These are phyloP conservation scores for Clitarchus hookeri DNA, from an alignment of 2,888 invertebrate species.

Conservation along the genomic window DNA sequence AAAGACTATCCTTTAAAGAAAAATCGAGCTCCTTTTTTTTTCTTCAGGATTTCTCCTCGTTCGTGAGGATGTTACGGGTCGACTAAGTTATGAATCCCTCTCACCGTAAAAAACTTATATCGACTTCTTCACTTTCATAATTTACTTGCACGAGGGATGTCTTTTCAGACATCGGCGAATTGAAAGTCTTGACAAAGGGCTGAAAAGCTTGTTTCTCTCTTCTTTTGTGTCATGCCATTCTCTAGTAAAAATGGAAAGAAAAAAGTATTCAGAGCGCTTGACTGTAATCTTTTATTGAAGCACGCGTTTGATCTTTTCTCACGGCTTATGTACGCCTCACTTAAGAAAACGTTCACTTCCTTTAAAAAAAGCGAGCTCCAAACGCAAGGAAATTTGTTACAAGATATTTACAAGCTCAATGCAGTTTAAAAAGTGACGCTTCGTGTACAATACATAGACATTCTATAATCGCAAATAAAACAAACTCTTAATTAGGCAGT, in stretches of 20 bases:
- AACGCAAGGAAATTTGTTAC: background rate
- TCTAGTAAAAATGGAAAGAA: background rate
- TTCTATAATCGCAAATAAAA: too few relatives aligned
- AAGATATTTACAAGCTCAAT: background rate
- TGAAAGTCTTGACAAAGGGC: background rate
- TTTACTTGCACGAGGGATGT: slow-evolving; percentile 2
- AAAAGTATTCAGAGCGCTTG: background rate
- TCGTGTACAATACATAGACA: too few relatives aligned
- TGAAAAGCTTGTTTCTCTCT: slow-evolving; percentile 1
- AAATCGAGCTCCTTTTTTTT: too few relatives aligned
- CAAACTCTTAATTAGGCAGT: too few relatives aligned
- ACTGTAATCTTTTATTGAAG: slow-evolving; percentile 14
- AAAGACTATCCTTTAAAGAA: too few relatives aligned
- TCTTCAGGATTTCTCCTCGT: background rate
- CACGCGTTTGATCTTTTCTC: slow-evolving; percentile 2
- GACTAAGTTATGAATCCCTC: background rate
- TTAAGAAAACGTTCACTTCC: background rate
- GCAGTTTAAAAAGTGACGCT: background rate
- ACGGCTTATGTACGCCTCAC: slow-evolving; percentile 2
- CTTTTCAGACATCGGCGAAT: background rate
- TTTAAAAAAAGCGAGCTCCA: background rate
- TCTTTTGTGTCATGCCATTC: background rate
- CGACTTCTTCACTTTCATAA: slow-evolving; percentile 8
- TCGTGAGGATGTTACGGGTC: background rate
- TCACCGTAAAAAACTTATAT: background rate